Evolutionary conservation across 2,888 invertebrate genomes (phyloP).

Genomic region (Caenorhabditis plicata): DNA sequence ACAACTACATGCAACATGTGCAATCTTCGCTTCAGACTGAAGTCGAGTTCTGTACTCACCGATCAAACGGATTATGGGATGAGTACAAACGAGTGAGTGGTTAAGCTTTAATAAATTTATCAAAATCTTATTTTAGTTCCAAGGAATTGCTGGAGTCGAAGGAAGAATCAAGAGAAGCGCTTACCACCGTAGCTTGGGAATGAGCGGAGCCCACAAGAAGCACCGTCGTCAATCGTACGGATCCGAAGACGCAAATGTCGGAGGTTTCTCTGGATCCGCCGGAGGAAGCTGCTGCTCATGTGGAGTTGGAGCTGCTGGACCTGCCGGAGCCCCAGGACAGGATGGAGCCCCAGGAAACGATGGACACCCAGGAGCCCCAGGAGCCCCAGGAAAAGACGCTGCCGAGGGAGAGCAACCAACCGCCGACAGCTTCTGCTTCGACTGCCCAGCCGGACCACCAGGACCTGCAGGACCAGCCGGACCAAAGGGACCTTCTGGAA

Average conservation of each 20-base stretch:
- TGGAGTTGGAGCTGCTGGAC: constrained; percentile 38
- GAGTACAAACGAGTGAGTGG: constrained; percentile 41
- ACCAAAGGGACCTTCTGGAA: constrained; percentile 44
- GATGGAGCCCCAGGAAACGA: constrained; percentile 44
- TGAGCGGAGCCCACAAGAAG: constrained; percentile 24
- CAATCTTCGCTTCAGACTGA: constrained; percentile 50
- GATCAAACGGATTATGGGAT: constrained; percentile 50
- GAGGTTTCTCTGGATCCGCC: constrained; percentile 29
- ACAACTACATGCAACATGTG: constrained; percentile 55
- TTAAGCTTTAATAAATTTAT: constrained; percentile 1
- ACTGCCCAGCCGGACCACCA: constrained; percentile 42
- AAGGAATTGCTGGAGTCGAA: constrained; percentile 26
- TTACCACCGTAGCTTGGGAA: constrained; percentile 27
- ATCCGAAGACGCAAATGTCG: constrained; percentile 34
- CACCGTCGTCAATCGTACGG: constrained; percentile 23
- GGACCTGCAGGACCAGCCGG: constrained; percentile 43
- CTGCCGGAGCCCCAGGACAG: constrained; percentile 33
- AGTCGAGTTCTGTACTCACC: constrained; percentile 48
- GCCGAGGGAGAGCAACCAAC: constrained; percentile 28
- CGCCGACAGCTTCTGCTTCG: constrained; percentile 49
- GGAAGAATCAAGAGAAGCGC: constrained; percentile 36
- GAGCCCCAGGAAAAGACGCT: constrained; percentile 37
- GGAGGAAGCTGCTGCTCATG: constrained; percentile 45
- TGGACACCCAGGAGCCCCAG: constrained; percentile 42
- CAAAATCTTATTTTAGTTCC: constrained; percentile 16